Evolutionary conservation across 2,113 vertebrate species (phyloP).

Genomic region (Toxotes jaculatrix): DNA sequence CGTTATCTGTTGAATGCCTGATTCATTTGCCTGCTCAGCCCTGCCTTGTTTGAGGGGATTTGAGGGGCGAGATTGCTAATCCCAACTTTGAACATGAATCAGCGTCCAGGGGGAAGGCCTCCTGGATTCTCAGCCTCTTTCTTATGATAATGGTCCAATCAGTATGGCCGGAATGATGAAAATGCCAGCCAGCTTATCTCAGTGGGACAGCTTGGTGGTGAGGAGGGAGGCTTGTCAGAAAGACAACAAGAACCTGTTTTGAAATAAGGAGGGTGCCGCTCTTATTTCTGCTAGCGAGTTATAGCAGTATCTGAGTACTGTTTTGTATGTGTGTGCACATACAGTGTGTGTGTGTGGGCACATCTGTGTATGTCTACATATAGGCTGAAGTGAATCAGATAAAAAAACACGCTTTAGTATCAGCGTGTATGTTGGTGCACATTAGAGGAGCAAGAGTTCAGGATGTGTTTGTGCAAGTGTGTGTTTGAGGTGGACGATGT

Average conservation of each 20-base stretch:
- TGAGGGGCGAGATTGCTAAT: constrained; percentile 92
- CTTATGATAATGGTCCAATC: constrained; percentile 93
- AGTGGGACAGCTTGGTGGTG: constrained; percentile 82
- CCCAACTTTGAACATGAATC: constrained; percentile 97
- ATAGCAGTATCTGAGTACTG: constrained; percentile 24
- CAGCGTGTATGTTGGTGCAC: background rate
- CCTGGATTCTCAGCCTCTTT: constrained; percentile 90
- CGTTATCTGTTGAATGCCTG: constrained; percentile 85
- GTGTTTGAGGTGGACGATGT: no score
- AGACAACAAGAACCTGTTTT: constrained; percentile 74
- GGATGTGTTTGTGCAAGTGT: background rate
- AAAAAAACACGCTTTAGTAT: background rate
- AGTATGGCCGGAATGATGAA: constrained; percentile 83
- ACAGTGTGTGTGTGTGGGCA: background rate
- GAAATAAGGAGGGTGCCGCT: constrained; percentile 53
- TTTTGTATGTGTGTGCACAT: background rate
- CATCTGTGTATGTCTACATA: background rate
- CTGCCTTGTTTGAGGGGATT: constrained; percentile 96
- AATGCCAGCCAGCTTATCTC: constrained; percentile 95
- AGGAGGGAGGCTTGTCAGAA: constrained; percentile 65
- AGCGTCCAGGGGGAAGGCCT: constrained; percentile 82
- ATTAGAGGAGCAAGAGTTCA: background rate
- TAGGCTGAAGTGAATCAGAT: constrained; percentile 13
- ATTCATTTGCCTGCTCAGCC: constrained; percentile 85
- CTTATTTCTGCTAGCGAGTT: constrained; percentile 33